Evolutionary conservation across 1,140 invertebrate species (phyloP).

Genomic region (Chelonus insularis): DNA sequence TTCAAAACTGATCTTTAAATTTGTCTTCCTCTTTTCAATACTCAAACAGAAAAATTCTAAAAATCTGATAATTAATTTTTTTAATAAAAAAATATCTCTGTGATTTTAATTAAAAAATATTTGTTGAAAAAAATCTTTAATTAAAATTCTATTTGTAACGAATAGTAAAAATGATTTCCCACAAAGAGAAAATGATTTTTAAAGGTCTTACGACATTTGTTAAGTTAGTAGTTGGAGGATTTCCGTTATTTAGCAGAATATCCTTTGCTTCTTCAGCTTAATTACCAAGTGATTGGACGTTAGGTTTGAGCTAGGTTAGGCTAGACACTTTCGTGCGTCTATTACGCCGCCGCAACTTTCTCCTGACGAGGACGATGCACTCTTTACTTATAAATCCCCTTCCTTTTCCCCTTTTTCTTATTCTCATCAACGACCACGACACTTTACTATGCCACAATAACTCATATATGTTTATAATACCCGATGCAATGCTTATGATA

Average conservation of each 20-base stretch:
- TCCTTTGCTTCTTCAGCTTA: background rate
- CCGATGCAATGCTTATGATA: background rate
- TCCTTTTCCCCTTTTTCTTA: slow-evolving; percentile 2
- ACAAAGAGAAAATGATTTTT: too few species aligned
- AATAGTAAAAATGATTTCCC: too few species aligned
- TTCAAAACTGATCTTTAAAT: too few species aligned
- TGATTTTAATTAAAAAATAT: too few species aligned
- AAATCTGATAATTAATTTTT: too few species aligned
- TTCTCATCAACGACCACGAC: background rate
- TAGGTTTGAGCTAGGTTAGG: slow-evolving; percentile 29
- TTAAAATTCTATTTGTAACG: too few species aligned
- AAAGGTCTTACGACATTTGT: too few species aligned
- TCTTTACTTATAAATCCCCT: slow-evolving; percentile 37
- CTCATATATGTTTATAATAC: background rate
- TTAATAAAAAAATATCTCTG: too few species aligned
- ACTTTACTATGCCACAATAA: background rate
- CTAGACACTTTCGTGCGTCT: slow-evolving; percentile 44
- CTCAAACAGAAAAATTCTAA: too few species aligned
- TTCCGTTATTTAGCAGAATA: slow-evolving; percentile 9
- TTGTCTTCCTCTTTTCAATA: too few species aligned
- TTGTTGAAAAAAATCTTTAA: too few species aligned
- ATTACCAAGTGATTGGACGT: slow-evolving; percentile 6
- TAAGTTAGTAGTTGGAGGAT: too few species aligned
- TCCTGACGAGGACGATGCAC: slow-evolving; percentile 57
- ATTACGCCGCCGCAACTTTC: slow-evolving; percentile 52